Evolutionary conservation across 2,113 vertebrate genomes (phyloP), one percentile per base, ranked within the genome.

Genomic region (Psophia crepitans): DNA sequence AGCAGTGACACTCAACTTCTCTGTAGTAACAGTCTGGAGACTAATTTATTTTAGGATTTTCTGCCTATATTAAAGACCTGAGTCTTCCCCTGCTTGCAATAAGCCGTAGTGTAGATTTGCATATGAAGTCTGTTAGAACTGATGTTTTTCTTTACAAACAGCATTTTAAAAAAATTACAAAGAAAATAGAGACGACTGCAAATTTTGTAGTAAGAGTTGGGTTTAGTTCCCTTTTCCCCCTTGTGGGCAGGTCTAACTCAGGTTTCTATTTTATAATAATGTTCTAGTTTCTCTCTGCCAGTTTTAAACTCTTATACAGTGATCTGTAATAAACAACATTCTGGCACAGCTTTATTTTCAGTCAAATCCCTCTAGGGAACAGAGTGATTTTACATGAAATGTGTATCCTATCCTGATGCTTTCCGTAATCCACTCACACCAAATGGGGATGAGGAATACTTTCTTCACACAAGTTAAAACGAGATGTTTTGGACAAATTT

Each of bases 341-440:
- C 74, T 89, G 78, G 87, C 63, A 91, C 51, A 68, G 73, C 37
- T 91, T 89, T 83, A 73, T 92, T 94, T 94, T 93, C 87, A 81
- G 57, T 46, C 56, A 93, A 91, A 94, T 82, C 56, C 82, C 87
- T 82, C 81, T 46, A 30, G 57, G 61, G 85, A 93, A 82, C 6
- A 71, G 54, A 61, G 43, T 37, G 77, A 85, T 94, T 94, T 87
- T 78, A 89, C 32, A 84, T 51, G 56, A 91, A 91, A 90, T 35
- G 65, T 37, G 73, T 87, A 82, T 91, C 73, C 53, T 23, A 3
- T 84, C 37, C 39, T 91, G 51, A 69, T 93, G 85, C 75, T 91
- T 95, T 87, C 77, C 83, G 57, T 93, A 95, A 97, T 93, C 88
- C 66, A 85, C 61, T 76, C 76, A 84, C 51, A 83, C 57, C 56